Evolutionary conservation across 2,888 invertebrate species (phyloP), one percentile per base, ranked within the genome.

Genomic region (Tipula unca): DNA sequence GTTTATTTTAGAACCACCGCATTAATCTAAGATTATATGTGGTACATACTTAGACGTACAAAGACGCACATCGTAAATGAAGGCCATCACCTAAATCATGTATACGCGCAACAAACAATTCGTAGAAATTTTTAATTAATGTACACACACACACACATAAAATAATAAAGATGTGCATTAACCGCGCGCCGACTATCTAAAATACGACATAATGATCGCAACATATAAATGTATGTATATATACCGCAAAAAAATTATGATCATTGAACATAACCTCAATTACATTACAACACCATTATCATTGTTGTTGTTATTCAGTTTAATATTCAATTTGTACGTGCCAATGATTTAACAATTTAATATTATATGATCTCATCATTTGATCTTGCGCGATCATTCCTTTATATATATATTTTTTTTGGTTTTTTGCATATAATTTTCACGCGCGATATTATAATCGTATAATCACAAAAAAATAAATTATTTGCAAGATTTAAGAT

Each of bases 251-350:
- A n/a, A n/a, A 69, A 25, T 25, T 69, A 69, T 69, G 69, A 69
- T 69, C 69, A 69, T 69, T 69, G 69, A 69, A 69, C 69, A 69
- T 69, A 69, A 69, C 69, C 69, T 69, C 69, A 69, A 69, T 69
- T 69, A 69, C 69, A 69, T 69, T 69, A 69, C 69, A 69, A 69
- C 69, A 69, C 69, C 25, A 69, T 69, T 69, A 69, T 69, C 25
- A 10, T 25, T 69, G 4, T 54, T 54, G 3, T 25, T 69, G 69
- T 69, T 69, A 10, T 69, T 69, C 25, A 69, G 69, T 69, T 69
- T 69, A 69, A 69, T 69, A 69, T 69, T 69, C 69, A 69, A 69
- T 69, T 69, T 69, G 69, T 69, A 69, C 69, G 69, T 69, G 69
- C 69, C 69, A 69, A 69, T 69, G 69, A 69, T 69, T 69, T 69